Percentiles rank a stretch among this genome's conserved stretches.
phyloP scores from a whole-genome alignment of 2,797 vertebrate genomes.

The Pangasius sanitwongsei region DNA sequence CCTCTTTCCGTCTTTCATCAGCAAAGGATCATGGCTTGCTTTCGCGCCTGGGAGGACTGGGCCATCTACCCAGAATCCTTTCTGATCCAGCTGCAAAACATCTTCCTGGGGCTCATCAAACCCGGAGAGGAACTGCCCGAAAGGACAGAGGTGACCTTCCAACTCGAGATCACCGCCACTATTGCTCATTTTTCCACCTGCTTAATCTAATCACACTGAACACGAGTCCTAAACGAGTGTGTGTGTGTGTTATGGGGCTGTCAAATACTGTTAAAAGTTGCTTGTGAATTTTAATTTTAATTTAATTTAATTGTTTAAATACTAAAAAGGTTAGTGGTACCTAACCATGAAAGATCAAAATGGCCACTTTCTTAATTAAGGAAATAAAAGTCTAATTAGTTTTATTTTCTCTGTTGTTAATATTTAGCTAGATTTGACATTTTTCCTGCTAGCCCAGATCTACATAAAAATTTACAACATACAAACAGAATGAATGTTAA shows the following conservation, averaged over 20 bases:
- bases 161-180: neutral
- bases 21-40: slow-evolving; percentile 82
- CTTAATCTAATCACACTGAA: neutral
- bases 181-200: neutral
- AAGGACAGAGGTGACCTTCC: slow-evolving; percentile 62
- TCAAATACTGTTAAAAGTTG: neutral
- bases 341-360: no score
- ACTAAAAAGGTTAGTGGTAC: no score
- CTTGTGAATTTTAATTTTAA: no score
- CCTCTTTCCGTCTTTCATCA: slow-evolving; percentile 51
- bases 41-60: slow-evolving; percentile 84
- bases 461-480: no score
- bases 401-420: no score
- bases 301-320: no score
- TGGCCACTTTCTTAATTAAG: no score
- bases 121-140: slow-evolving; percentile 70
- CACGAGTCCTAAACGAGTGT: neutral
- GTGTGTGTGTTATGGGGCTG: neutral
- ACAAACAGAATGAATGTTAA: no score
- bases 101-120: slow-evolving; percentile 79
- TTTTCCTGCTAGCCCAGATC: no score
- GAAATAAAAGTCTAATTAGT: no score
- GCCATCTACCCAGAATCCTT: slow-evolving; percentile 81
- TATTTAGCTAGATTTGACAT: no score
- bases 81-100: slow-evolving; percentile 81